A percentile compares a stretch with the other conserved stretches of the same genome.
phyloP scores from a whole-genome alignment of 92 coral and sea anemone species.

The Paragorgia papillata region DNA sequence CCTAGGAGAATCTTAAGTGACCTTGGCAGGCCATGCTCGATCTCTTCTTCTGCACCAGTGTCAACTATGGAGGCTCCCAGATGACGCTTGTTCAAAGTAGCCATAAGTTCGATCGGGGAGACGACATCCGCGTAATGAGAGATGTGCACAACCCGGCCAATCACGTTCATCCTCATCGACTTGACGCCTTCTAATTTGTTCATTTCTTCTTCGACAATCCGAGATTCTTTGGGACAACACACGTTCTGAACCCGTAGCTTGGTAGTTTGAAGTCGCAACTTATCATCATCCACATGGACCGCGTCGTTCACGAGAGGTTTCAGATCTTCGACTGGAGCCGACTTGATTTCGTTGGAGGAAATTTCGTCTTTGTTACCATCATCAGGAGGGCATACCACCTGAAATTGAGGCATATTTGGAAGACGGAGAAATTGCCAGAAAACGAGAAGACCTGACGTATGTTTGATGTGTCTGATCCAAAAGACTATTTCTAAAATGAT shows the following conservation, averaged over 20 bases:
- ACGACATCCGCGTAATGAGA: constrained; percentile 86
- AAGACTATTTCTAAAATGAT: not conserved
- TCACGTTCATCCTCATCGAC: constrained; percentile 85
- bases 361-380: not conserved
- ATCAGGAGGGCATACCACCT: constrained; percentile 5
- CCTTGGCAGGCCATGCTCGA: constrained; percentile 54
- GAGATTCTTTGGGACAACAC: constrained; percentile 90
- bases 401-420: constrained; percentile 21
- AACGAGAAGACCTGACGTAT: not conserved
- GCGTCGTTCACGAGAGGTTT: constrained; percentile 19
- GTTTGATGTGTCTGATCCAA: not conserved
- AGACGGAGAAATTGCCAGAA: not conserved
- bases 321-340: not conserved
- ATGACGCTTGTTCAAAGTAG: constrained; percentile 75
- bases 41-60: constrained; percentile 68
- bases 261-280: constrained; percentile 62
- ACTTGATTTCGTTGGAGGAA: not conserved
- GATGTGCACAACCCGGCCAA: constrained; percentile 93
- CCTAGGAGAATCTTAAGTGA: constrained; percentile 57
- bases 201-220: constrained; percentile 70
- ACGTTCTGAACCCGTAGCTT: constrained; percentile 95
- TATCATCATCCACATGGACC: not conserved
- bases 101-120: constrained; percentile 75
- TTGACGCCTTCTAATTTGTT: constrained; percentile 55
- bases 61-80: constrained; percentile 98